Conservation (phyloP, 2,888 invertebrate species). For the Alloscopus bannaensis region DNA sequence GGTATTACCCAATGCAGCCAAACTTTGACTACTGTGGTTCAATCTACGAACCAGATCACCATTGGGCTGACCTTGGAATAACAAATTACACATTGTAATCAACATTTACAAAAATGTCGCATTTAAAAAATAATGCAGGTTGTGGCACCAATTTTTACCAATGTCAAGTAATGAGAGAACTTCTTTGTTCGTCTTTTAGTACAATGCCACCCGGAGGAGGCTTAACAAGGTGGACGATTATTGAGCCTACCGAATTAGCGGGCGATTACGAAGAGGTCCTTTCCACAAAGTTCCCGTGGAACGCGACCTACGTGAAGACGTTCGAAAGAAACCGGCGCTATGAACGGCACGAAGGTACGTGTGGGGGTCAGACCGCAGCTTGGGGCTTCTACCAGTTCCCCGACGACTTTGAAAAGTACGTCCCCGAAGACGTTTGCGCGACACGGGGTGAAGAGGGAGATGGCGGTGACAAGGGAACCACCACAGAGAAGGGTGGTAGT, state of each 20-base stretch:
- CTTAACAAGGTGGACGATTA: conserved; percentile 6
- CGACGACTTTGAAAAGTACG: conserved; percentile 11
- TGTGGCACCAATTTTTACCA: not conserved
- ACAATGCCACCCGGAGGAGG: not conserved
- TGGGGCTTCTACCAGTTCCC: not conserved
- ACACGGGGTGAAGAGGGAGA: not conserved
- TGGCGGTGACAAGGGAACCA: too few relatives aligned
- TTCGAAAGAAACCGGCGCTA: conserved; percentile 21
- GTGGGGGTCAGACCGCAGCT: conserved; percentile 3
- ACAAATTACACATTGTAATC: conserved; percentile 15
- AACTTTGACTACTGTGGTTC: not conserved
- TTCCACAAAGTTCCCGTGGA: conserved; percentile 40
- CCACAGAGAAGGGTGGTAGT: too few relatives aligned
- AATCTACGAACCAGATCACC: not conserved
- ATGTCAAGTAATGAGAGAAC: too few relatives aligned
- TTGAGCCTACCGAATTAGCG: conserved; percentile 24
- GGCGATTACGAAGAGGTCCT: conserved; percentile 35
- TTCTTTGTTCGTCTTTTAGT: not conserved
- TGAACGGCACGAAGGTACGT: conserved; percentile 8
- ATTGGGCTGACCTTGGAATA: not conserved
- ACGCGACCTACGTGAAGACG: not conserved
- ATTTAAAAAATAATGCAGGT: not conserved
- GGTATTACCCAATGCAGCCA: not conserved
- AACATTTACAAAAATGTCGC: not conserved
- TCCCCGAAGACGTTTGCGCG: conserved; percentile 42